phyloP scores from a whole-genome alignment of 2,888 invertebrate genomes.

The Stegana nigrithorax region DNA sequence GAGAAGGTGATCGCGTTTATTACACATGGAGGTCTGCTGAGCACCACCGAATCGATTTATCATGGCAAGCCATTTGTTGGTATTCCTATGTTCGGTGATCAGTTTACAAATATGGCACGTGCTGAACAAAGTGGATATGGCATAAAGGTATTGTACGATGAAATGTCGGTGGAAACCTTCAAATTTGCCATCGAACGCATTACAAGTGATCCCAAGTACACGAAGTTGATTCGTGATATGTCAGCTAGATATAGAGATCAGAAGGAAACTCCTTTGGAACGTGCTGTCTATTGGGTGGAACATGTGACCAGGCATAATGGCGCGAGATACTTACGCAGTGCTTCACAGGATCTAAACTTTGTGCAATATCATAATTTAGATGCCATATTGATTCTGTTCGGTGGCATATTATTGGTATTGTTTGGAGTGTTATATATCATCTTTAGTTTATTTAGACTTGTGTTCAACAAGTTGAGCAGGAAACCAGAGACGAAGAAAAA shows the following conservation, averaged over 20 bases:
- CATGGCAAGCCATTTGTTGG: conserved; percentile 66
- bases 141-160: conserved; percentile 52
- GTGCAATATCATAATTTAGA: conserved; percentile 45
- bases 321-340: conserved; percentile 43
- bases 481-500: no score
- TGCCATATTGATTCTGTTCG: conserved; percentile 33
- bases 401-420: conserved; percentile 19
- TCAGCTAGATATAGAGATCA: conserved; percentile 44
- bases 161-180: conserved; percentile 56
- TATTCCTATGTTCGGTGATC: conserved; percentile 63
- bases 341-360: conserved; percentile 40
- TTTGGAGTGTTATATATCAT: no score
- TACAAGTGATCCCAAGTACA: conserved; percentile 36
- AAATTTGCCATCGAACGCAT: conserved; percentile 41
- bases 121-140: conserved; percentile 65
- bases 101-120: conserved; percentile 50
- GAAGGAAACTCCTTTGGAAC: conserved; percentile 39
- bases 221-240: conserved; percentile 27
- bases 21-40: conserved; percentile 70
- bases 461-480: no score
- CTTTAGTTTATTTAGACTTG: no score
- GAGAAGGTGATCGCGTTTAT: conserved; percentile 68
- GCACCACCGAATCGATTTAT: conserved; percentile 67
- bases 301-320: conserved; percentile 47
- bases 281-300: conserved; percentile 48